A percentile compares a stretch with the other conserved stretches of the same genome.
Evolutionary conservation across 2,888 invertebrate species (phyloP).

Genomic region (Eristalinus aeneus): DNA sequence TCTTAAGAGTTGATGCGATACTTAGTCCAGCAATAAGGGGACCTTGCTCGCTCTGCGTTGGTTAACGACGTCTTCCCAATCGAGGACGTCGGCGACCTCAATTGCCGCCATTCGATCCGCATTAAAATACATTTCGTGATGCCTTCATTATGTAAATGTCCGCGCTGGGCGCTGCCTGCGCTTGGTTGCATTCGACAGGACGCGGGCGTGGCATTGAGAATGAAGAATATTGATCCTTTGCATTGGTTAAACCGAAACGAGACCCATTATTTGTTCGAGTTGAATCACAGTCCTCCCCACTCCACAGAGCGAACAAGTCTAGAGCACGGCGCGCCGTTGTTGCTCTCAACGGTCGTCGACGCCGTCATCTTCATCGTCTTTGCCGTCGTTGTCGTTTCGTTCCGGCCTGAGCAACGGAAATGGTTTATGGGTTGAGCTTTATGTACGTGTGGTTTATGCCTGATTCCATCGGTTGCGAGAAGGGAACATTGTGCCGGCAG

Average conservation of each 20-base stretch:
- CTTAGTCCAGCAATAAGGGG: not conserved
- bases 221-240: constrained; percentile 33
- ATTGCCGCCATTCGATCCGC: constrained; percentile 49
- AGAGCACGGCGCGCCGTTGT: constrained; percentile 44
- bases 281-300: constrained; percentile 29
- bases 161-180: constrained; percentile 3
- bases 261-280: constrained; percentile 44
- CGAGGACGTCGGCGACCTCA: not conserved
- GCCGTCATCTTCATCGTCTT: not conserved
- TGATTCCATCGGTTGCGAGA: constrained; percentile 44
- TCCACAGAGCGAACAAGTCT: not conserved
- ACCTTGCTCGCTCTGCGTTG: not conserved
- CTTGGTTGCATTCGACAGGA: constrained; percentile 34
- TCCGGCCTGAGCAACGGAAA: constrained; percentile 54
- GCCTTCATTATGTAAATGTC: constrained; percentile 57
- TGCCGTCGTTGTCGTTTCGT: constrained; percentile 22
- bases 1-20: not conserved
- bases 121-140: constrained; percentile 47
- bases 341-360: constrained; percentile 29
- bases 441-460: constrained; percentile 54
- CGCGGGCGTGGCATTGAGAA: constrained; percentile 7
- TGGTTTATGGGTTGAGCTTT: constrained; percentile 59
- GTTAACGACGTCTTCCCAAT: not conserved
- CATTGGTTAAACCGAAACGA: constrained; percentile 14
- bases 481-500: constrained; percentile 38